Conservation (phyloP, 1,140 invertebrate species). For the Argopecten irradians region DNA sequence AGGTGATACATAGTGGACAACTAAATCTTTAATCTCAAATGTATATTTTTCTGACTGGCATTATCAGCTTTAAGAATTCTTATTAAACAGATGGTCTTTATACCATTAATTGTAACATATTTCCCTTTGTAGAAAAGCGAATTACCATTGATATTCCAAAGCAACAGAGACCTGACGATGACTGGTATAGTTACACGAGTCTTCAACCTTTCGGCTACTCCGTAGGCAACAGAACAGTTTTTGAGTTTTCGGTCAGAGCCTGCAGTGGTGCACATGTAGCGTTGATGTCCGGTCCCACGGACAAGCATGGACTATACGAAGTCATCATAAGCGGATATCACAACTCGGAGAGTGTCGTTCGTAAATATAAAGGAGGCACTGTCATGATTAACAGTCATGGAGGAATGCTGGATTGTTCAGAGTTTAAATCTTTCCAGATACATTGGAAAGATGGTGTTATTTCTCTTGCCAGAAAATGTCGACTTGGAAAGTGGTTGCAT, state of each 20-base stretch:
- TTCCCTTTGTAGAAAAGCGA: background rate
- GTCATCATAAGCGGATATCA: background rate
- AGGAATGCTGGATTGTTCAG: background rate
- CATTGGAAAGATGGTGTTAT: background rate
- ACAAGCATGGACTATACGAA: background rate
- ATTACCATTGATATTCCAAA: background rate
- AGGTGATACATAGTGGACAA: too few species aligned
- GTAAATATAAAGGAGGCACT: background rate
- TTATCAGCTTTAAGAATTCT: too few species aligned
- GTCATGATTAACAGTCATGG: background rate
- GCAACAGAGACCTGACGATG: background rate
- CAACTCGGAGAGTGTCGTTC: background rate
- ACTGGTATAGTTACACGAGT: background rate
- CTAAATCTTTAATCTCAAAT: too few species aligned
- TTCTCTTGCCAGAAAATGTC: conserved; percentile 3
- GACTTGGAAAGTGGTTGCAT: background rate
- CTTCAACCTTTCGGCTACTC: background rate
- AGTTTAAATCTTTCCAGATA: background rate
- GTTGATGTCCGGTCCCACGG: background rate
- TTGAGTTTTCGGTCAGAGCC: background rate
- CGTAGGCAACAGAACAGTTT: background rate
- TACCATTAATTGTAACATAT: too few species aligned
- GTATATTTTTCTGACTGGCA: too few species aligned
- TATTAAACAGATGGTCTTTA: too few species aligned
- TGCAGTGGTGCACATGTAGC: background rate